Conservation (phyloP, 2,888 invertebrate species). For the Microctonus hyperodae region DNA sequence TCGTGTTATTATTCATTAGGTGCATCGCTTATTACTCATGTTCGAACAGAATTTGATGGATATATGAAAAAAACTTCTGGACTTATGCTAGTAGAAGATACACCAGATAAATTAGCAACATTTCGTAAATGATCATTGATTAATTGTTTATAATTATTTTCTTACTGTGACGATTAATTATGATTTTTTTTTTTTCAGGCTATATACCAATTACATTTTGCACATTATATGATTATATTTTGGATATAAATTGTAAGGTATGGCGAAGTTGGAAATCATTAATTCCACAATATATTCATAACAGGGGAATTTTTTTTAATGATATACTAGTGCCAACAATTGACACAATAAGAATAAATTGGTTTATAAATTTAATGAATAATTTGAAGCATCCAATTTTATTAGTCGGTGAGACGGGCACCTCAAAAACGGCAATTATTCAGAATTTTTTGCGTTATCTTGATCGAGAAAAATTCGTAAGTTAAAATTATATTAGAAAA, state of each 20-base stretch:
- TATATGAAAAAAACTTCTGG: conserved; percentile 79
- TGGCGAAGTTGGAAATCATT: conserved; percentile 90
- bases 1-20: conserved; percentile 87
- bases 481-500: conserved; percentile 46
- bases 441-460: conserved; percentile 80
- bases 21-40: conserved; percentile 75
- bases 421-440: conserved; percentile 91
- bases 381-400: conserved; percentile 80
- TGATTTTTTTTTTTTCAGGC: conserved; percentile 62
- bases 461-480: conserved; percentile 73
- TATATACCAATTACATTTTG: conserved; percentile 77
- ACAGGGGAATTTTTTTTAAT: conserved; percentile 73
- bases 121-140: conserved; percentile 62
- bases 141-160: background rate
- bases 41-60: conserved; percentile 77
- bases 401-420: conserved; percentile 90
- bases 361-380: conserved; percentile 80
- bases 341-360: conserved; percentile 83
- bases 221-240: conserved; percentile 83
- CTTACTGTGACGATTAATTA: background rate
- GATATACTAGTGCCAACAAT: conserved; percentile 90
- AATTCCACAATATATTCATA: conserved; percentile 79
- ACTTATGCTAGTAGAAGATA: conserved; percentile 75
- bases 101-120: conserved; percentile 70
- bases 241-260: conserved; percentile 70